Evolutionary conservation across 2,888 invertebrate genomes (phyloP).

Genomic region (Calephelis perditalis): DNA sequence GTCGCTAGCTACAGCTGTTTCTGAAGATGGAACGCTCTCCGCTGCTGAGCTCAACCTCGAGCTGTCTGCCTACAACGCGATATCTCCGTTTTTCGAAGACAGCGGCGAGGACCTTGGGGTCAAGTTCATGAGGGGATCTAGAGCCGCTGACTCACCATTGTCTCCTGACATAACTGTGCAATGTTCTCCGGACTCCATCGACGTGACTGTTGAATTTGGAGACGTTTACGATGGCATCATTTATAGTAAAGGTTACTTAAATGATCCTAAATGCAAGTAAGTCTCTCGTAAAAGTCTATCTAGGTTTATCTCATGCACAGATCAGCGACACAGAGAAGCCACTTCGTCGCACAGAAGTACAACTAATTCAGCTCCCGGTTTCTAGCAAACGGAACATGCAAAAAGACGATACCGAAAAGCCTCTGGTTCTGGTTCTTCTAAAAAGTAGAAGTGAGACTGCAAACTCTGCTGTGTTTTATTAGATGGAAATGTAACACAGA

Average conservation of each 20-base stretch:
- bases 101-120: conserved; percentile 57
- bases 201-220: conserved; percentile 81
- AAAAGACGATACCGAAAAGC: no score
- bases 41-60: conserved; percentile 66
- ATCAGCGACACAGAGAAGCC: no score
- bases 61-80: conserved; percentile 54
- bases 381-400: no score
- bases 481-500: no score
- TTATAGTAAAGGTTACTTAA: conserved; percentile 83
- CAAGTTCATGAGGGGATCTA: conserved; percentile 62
- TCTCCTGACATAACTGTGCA: conserved; percentile 79
- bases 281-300: conserved; percentile 32
- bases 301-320: no score
- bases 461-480: no score
- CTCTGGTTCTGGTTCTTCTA: no score
- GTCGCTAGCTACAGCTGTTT: conserved; percentile 74
- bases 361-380: no score
- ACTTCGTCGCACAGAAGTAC: background rate
- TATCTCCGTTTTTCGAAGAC: conserved; percentile 60
- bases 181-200: conserved; percentile 76
- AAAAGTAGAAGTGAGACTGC: no score
- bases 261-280: conserved; percentile 83
- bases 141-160: conserved; percentile 71
- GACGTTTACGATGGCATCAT: conserved; percentile 82
- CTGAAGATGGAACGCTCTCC: conserved; percentile 60